phyloP scores from a whole-genome alignment of 2,888 invertebrate species.

The Nomada fucata region DNA sequence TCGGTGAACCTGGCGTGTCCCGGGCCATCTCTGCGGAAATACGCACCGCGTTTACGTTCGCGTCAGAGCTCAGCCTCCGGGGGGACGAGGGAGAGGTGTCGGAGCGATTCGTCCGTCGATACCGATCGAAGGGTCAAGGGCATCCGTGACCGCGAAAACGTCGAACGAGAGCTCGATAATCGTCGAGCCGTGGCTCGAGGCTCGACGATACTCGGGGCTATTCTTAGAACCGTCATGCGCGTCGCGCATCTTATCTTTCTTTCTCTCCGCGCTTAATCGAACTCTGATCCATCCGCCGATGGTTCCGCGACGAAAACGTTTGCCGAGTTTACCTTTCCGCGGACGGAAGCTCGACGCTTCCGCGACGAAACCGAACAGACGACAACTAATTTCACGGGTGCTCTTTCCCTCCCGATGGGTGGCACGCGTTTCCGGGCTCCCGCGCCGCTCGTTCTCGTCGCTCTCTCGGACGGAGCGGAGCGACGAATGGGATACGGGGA shows the following conservation, averaged over 20 bases:
- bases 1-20: conserved; percentile 84
- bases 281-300: not conserved
- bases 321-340: conserved; percentile 80
- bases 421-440: too few relatives aligned
- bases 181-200: conserved; percentile 47
- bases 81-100: too few relatives aligned
- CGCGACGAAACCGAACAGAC: conserved; percentile 78
- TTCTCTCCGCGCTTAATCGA: not conserved
- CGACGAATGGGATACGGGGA: not conserved
- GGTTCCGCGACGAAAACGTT: not conserved
- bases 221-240: conserved; percentile 59
- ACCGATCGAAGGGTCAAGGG: not conserved
- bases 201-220: conserved; percentile 59
- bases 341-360: conserved; percentile 85
- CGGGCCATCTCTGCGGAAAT: conserved; percentile 82
- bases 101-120: not conserved
- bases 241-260: conserved; percentile 22
- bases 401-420: too few relatives aligned
- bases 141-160: conserved; percentile 25
- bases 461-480: not conserved
- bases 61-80: not conserved
- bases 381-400: too few relatives aligned
- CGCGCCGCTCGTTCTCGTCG: too few relatives aligned
- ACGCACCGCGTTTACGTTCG: conserved; percentile 19
- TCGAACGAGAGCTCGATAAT: conserved; percentile 50